Percentiles rank a stretch among this genome's conserved stretches.
Evolutionary conservation across 2,797 vertebrate genomes (phyloP).

Genomic region (Notolabrus celidotus): DNA sequence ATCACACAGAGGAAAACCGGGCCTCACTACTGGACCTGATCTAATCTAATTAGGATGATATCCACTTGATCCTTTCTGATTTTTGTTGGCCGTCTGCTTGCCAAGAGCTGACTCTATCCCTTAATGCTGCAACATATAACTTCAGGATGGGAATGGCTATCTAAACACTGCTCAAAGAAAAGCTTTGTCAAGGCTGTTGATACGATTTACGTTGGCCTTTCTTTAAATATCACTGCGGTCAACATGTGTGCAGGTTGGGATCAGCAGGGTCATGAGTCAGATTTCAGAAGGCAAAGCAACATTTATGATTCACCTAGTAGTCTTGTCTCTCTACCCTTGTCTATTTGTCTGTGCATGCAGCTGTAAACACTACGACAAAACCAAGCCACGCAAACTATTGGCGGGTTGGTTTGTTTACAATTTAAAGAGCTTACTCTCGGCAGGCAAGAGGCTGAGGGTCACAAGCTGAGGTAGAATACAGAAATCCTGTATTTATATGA

Average conservation of each 20-base stretch:
- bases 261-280: background rate
- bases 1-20: constrained; percentile 19
- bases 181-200: background rate
- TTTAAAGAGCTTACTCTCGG: background rate
- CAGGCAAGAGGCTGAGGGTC: background rate
- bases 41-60: constrained; percentile 64
- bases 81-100: constrained; percentile 26
- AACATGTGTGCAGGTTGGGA: constrained; percentile 5
- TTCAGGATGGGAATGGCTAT: constrained; percentile 27
- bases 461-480: background rate
- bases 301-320: background rate
- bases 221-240: background rate
- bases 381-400: background rate
- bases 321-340: background rate
- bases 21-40: constrained; percentile 48
- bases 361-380: background rate
- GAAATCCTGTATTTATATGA: too few species aligned
- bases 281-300: background rate
- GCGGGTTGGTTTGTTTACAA: background rate
- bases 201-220: background rate
- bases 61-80: constrained; percentile 54
- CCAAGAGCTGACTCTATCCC: constrained; percentile 44
- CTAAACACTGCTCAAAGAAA: constrained; percentile 20
- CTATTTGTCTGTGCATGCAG: background rate
- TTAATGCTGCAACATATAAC: constrained; percentile 26